Conservation (phyloP, 2,888 invertebrate species). For the Diaphora mendica region DNA sequence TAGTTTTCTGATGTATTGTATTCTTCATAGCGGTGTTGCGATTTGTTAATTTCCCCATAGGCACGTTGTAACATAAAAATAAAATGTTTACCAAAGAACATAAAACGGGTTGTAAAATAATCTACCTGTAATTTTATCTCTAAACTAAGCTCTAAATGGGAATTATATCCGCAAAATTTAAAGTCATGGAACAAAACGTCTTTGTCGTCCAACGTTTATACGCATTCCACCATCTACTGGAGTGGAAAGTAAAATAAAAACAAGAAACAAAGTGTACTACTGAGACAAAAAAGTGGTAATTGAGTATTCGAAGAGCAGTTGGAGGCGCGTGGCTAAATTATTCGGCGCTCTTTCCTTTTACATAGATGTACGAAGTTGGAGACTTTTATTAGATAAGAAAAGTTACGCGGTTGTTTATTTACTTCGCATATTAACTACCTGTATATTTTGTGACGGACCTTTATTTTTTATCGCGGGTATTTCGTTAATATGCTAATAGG, state of each 20-base stretch:
- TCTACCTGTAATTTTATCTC: not conserved
- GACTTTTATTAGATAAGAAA: conserved; percentile 45
- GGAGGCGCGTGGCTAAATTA: conserved; percentile 67
- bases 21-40: not conserved
- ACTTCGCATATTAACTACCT: conserved; percentile 32
- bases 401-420: conserved; percentile 44
- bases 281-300: conserved; percentile 75
- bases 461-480: not conserved
- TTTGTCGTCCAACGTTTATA: conserved; percentile 39
- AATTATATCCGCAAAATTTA: conserved; percentile 7
- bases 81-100: not conserved
- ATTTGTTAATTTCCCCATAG: not conserved
- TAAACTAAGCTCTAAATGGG: not conserved
- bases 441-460: conserved; percentile 9
- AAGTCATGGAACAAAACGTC: conserved; percentile 29
- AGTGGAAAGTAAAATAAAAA: conserved; percentile 56
- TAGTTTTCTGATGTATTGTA: no score
- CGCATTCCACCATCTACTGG: conserved; percentile 48
- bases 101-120: not conserved
- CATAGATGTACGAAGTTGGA: conserved; percentile 56
- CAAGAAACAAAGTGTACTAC: conserved; percentile 59
- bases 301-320: conserved; percentile 73
- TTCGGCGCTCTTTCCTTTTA: conserved; percentile 55
- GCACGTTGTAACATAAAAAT: not conserved
- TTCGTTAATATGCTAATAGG: conserved; percentile 7